Evolutionary conservation across 2,797 vertebrate species (phyloP).

Genomic region (Alouatta caraya): DNA sequence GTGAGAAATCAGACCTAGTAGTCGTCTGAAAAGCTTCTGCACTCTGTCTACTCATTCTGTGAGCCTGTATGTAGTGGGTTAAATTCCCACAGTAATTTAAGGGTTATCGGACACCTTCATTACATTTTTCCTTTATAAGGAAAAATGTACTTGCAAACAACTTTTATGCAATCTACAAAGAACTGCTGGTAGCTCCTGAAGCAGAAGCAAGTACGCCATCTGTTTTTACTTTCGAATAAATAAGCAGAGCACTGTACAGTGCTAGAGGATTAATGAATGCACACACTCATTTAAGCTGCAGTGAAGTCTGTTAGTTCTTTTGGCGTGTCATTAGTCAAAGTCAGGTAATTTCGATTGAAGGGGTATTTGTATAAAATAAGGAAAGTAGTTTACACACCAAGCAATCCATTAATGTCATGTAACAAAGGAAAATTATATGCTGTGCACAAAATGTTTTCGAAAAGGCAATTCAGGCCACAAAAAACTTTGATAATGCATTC

Average conservation of each 20-base stretch:
- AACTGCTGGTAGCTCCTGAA: not conserved
- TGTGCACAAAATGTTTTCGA: slow-evolving; percentile 27
- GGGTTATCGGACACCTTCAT: not conserved
- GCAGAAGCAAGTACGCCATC: not conserved
- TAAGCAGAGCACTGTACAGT: not conserved
- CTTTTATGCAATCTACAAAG: not conserved
- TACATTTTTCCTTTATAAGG: not conserved
- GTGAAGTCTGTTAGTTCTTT: not conserved
- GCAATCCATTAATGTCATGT: slow-evolving; percentile 61
- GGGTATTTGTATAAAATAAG: slow-evolving; percentile 50
- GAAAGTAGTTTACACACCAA: slow-evolving; percentile 26
- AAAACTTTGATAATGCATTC: not conserved
- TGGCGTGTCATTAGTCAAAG: slow-evolving; percentile 26
- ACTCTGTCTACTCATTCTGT: fast-evolving
- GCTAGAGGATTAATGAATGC: not conserved
- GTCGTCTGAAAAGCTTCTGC: not conserved
- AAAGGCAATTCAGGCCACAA: slow-evolving; percentile 26
- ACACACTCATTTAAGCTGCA: not conserved
- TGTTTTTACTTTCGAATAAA: slow-evolving; percentile 46
- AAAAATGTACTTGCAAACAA: slow-evolving; percentile 14
- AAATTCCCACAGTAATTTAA: not conserved
- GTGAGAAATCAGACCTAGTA: not conserved
- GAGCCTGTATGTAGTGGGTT: not conserved
- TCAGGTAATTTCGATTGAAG: not conserved
- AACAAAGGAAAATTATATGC: slow-evolving; percentile 60